A percentile compares a stretch with the other conserved stretches of the same genome.
Conservation (phyloP, 2,888 invertebrate genomes). For the Blastobasis lacticolella region DNA sequence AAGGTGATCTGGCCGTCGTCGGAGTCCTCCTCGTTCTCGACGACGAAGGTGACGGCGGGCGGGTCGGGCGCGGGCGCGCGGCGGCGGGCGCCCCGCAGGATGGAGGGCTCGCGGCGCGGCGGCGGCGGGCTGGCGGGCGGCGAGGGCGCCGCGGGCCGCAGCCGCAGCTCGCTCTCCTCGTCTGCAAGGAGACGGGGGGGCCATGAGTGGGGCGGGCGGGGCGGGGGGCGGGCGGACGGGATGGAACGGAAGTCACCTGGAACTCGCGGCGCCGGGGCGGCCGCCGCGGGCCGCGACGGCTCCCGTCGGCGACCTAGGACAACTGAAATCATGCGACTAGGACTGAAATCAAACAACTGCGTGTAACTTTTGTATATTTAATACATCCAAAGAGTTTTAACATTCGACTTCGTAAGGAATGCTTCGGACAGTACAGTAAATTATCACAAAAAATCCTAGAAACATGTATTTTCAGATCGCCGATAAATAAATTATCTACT, state of each 20-base stretch:
- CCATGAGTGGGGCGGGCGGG: background rate
- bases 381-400: slow-evolving; percentile 17
- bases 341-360: slow-evolving; percentile 43
- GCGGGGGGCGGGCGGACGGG: slow-evolving; percentile 9
- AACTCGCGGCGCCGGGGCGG: slow-evolving; percentile 1
- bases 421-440: background rate
- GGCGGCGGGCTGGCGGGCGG: slow-evolving; percentile 36
- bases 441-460: background rate
- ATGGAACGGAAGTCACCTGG: slow-evolving; percentile 17
- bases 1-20: slow-evolving; percentile 64
- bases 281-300: background rate
- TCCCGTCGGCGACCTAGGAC: slow-evolving; percentile 11
- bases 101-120: slow-evolving; percentile 45
- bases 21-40: slow-evolving; percentile 59
- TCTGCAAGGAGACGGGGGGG: slow-evolving; percentile 38
- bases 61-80: slow-evolving; percentile 34
- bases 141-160: slow-evolving; percentile 27
- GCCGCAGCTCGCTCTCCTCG: slow-evolving; percentile 48
- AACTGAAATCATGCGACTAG: slow-evolving; percentile 6
- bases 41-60: slow-evolving; percentile 66
- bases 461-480: background rate
- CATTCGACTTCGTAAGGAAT: slow-evolving; percentile 2
- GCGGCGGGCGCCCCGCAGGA: slow-evolving; percentile 43
- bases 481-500: background rate
- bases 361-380: slow-evolving; percentile 41